phyloP scores from a whole-genome alignment of 2,797 vertebrate species.

The Myotis findleyi region DNA sequence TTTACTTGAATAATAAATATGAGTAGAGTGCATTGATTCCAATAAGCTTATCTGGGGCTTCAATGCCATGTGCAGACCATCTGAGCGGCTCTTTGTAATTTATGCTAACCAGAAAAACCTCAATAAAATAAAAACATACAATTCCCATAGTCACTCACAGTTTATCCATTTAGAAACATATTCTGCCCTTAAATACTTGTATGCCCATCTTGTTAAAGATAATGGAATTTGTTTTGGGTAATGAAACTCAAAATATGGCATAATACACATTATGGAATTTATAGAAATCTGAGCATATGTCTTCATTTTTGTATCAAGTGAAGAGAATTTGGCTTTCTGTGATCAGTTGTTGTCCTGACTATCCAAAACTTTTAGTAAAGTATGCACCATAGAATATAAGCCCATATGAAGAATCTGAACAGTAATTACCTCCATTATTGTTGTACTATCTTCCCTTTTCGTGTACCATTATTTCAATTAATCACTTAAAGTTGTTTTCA shows the following conservation, averaged over 20 bases:
- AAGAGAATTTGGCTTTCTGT: slow-evolving; percentile 73
- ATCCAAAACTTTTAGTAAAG: slow-evolving; percentile 80
- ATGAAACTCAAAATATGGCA: slow-evolving; percentile 52
- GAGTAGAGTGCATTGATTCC: background rate
- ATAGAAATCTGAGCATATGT: background rate
- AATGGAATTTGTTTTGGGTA: slow-evolving; percentile 59
- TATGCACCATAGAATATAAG: slow-evolving; percentile 69
- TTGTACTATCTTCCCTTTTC: slow-evolving; percentile 81
- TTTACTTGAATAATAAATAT: slow-evolving; percentile 64
- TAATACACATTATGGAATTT: background rate
- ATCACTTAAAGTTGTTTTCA: slow-evolving; percentile 85
- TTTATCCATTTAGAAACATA: slow-evolving; percentile 67
- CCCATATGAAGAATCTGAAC: slow-evolving; percentile 79
- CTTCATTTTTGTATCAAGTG: background rate
- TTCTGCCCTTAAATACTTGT: slow-evolving; percentile 24
- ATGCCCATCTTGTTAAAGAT: slow-evolving; percentile 45
- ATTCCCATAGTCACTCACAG: slow-evolving; percentile 25
- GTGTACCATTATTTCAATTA: slow-evolving; percentile 82
- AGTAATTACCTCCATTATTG: slow-evolving; percentile 82
- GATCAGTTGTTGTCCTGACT: slow-evolving; percentile 68
- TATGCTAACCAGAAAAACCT: slow-evolving; percentile 68
- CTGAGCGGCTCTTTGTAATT: slow-evolving; percentile 47
- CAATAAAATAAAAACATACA: slow-evolving; percentile 62
- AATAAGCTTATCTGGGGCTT: slow-evolving; percentile 25
- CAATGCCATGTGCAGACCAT: slow-evolving; percentile 10